Base-by-base conservation (phyloP, 2,888 invertebrate species). In the Lycaena phlaeas region DNA sequence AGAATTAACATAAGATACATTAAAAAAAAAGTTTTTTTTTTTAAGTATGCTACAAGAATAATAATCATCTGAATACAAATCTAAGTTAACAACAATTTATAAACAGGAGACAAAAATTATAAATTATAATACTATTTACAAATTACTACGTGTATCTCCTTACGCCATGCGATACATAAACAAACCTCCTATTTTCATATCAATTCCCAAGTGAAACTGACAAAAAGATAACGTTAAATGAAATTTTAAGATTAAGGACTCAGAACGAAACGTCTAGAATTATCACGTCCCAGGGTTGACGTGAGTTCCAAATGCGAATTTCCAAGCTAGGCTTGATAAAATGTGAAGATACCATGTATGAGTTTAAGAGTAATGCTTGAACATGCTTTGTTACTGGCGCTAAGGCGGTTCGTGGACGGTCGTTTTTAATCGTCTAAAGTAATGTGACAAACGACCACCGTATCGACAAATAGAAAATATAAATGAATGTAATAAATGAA, bases 321-420 rank as follows among this genome's bases (percentile, higher is more conserved):
- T 58, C 59, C 62, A 61, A 64, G 59, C 52, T 31, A 12, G 30
- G 31, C 30, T 30, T 30, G 40, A 40, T 40, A 31, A 14, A 28
- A 25, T 29, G 18, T 41, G 18, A 38, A 34, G 34, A 34, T 34
- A 34, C 7, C 22, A 9, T 22, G 22, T 9, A 22, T 12, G 9
- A 22, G 27, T 22, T 22, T 22, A 22, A 27, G 22, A 12, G 12
- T 22, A 12, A 22, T 34, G 34, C 18, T 18, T 17, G 18, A n/a
- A 9, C 34, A 4, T 9, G 22, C 22, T 12, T 34, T 22, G 12
- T 9, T 11, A 18, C 11, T 7, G 12, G 28, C 22, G 34, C 22
- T n/a, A 34, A 34, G 34, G 22, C 18, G 12, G 7, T 9, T 30
- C 18, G 12, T 18, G 22, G 11, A 9, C 31, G 11, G 11, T 4